These are phyloP conservation scores for Xiphorhynchus erythropygius DNA, from an alignment of 2,797 vertebrate genomes.

Conservation along the genomic window DNA sequence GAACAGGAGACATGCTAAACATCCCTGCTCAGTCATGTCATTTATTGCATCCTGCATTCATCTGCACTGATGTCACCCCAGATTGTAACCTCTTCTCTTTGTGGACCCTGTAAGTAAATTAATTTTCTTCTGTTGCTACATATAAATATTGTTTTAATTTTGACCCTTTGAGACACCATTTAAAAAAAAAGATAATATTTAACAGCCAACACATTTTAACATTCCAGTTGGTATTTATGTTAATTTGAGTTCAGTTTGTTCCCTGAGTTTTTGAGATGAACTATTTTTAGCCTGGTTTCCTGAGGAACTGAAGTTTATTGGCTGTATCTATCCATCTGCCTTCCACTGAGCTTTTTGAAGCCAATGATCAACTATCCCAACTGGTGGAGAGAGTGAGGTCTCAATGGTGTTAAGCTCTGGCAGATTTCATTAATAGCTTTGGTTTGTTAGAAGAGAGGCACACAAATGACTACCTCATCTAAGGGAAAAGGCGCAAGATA, in stretches of 20 bases:
- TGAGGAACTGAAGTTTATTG: slow-evolving; percentile 52
- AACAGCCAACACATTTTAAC: neutral
- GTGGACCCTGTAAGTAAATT: neutral
- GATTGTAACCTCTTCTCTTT: neutral
- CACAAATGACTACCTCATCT: neutral
- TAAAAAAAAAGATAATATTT: neutral
- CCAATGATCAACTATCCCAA: neutral
- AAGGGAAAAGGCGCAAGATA: neutral
- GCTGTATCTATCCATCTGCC: slow-evolving; percentile 42
- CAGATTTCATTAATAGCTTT: neutral
- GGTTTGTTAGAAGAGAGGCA: neutral
- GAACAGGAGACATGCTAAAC: neutral
- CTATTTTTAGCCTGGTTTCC: slow-evolving; percentile 58
- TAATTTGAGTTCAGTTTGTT: slow-evolving; percentile 50
- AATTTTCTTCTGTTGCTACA: neutral
- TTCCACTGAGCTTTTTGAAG: slow-evolving; percentile 21
- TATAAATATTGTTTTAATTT: neutral
- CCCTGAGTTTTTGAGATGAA: slow-evolving; percentile 2
- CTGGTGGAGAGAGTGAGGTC: neutral
- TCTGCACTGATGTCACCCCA: neutral
- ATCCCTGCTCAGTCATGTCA: neutral
- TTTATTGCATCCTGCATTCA: neutral
- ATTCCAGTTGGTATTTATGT: slow-evolving; percentile 55
- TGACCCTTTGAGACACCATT: neutral
- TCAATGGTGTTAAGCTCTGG: neutral